Conservation (phyloP, 2,888 invertebrate genomes). For the Limenitis camilla region DNA sequence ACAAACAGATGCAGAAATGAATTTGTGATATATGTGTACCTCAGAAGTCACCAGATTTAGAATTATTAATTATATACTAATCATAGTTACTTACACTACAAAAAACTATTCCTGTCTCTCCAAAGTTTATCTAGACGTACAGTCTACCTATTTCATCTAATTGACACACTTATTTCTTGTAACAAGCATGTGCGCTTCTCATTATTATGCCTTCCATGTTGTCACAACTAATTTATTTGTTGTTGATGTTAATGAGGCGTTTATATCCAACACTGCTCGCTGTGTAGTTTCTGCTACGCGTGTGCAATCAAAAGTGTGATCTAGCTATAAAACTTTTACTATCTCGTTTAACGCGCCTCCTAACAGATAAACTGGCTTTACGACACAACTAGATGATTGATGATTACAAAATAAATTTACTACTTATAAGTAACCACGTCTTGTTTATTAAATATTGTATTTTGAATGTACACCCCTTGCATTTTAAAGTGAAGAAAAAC, state of each 20-base stretch:
- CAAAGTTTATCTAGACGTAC: too few relatives aligned
- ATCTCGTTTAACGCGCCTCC: constrained; percentile 53
- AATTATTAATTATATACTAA: too few relatives aligned
- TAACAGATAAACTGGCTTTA: constrained; percentile 52
- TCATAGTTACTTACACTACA: too few relatives aligned
- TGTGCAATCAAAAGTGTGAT: constrained; percentile 33
- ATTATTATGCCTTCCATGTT: not conserved
- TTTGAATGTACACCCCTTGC: not conserved
- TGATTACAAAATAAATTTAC: constrained; percentile 39
- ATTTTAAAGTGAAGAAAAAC: too few relatives aligned
- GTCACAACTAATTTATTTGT: not conserved
- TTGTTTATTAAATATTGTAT: not conserved
- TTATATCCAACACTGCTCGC: not conserved
- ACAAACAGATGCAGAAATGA: too few relatives aligned
- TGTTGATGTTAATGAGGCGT: not conserved
- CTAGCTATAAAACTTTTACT: constrained; percentile 59
- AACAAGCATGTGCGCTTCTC: too few relatives aligned
- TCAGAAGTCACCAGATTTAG: too few relatives aligned
- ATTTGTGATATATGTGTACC: too few relatives aligned
- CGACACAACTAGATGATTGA: constrained; percentile 29
- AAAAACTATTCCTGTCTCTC: too few relatives aligned
- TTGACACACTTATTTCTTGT: too few relatives aligned
- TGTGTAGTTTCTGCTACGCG: constrained; percentile 7
- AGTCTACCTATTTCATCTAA: too few relatives aligned
- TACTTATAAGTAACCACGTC: constrained; percentile 8